Percentiles rank a stretch among this genome's conserved stretches.
phyloP scores from a whole-genome alignment of 2,797 vertebrate species.

The Odontamblyopus lacepedii region DNA sequence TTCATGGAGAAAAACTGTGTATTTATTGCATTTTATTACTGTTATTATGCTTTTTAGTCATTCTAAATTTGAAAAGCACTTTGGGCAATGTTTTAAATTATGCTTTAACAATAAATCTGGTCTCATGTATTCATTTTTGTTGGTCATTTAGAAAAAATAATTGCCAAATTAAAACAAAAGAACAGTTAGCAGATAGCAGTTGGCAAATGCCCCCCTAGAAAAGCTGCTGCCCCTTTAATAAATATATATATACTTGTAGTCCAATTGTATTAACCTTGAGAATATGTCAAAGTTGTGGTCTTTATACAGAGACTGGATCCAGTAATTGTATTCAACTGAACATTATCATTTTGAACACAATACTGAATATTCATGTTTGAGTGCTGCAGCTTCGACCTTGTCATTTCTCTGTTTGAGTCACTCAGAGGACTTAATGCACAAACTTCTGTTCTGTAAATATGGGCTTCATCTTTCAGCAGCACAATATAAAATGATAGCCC shows the following conservation, averaged over 20 bases:
- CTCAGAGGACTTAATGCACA: slow-evolving; percentile 14
- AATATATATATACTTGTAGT: slow-evolving; percentile 30
- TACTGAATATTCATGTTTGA: slow-evolving; percentile 10
- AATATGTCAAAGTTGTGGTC: slow-evolving; percentile 22
- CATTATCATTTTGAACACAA: slow-evolving; percentile 21
- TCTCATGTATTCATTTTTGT: no score
- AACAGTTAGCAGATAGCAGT: no score
- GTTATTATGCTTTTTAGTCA: no score
- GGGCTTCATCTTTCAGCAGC: slow-evolving; percentile 10
- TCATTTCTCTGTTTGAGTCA: slow-evolving; percentile 6
- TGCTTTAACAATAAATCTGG: no score
- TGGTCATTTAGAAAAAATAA: no score
- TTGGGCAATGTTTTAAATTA: no score
- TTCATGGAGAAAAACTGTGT: slow-evolving; percentile 2
- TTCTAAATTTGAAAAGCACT: no score
- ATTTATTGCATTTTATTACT: no score
- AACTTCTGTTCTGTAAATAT: slow-evolving; percentile 22
- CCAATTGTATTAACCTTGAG: slow-evolving; percentile 46
- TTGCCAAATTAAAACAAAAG: no score
- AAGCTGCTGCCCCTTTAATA: slow-evolving; percentile 9
- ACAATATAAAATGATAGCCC: slow-evolving; percentile 26
- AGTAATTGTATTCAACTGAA: slow-evolving; percentile 10
- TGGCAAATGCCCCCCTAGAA: no score
- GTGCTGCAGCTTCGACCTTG: slow-evolving; percentile 30
- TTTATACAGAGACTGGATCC: not conserved